These are phyloP conservation scores for Thumatha senex DNA, from an alignment of 2,888 invertebrate species.

Conservation along the genomic window DNA sequence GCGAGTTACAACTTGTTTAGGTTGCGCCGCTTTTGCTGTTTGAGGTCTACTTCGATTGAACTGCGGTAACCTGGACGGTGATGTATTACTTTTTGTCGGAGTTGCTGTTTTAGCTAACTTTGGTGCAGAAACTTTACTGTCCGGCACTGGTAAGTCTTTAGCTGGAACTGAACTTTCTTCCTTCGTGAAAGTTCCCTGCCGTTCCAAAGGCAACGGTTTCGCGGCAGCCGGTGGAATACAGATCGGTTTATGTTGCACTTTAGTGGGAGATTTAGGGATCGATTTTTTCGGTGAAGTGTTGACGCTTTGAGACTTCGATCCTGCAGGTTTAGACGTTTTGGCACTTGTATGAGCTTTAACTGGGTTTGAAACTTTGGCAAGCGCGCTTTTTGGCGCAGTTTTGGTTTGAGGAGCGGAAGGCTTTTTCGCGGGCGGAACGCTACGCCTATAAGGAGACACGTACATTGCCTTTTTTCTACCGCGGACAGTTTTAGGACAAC, in stretches of 20 bases:
- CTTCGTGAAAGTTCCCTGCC: slow-evolving; percentile 97
- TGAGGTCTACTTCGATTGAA: slow-evolving; percentile 55
- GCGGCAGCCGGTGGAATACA: slow-evolving; percentile 50
- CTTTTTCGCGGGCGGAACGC: slow-evolving; percentile 59
- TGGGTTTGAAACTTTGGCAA: slow-evolving; percentile 39
- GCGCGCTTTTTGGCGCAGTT: slow-evolving; percentile 44
- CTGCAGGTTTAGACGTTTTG: slow-evolving; percentile 53
- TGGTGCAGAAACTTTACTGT: slow-evolving; percentile 49
- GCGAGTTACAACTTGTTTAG: slow-evolving; percentile 46
- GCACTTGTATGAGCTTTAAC: slow-evolving; percentile 57
- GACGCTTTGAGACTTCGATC: slow-evolving; percentile 51
- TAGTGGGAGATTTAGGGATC: slow-evolving; percentile 57
- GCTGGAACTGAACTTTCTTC: slow-evolving; percentile 85
- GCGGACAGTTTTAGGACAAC: slow-evolving; percentile 83
- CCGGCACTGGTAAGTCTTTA: slow-evolving; percentile 63
- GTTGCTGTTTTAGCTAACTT: slow-evolving; percentile 52
- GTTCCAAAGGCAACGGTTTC: slow-evolving; percentile 84
- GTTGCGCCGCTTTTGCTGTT: slow-evolving; percentile 48
- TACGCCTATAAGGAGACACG: slow-evolving; percentile 82
- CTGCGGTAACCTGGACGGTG: slow-evolving; percentile 73
- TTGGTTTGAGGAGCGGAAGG: slow-evolving; percentile 40
- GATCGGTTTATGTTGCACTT: slow-evolving; percentile 52
- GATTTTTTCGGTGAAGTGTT: slow-evolving; percentile 70
- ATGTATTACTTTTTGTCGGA: slow-evolving; percentile 64
- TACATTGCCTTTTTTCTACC: slow-evolving; percentile 88